A percentile compares a stretch with the other conserved stretches of the same genome.
Conservation (phyloP, 2,888 invertebrate genomes). For the Diogma glabrata region DNA sequence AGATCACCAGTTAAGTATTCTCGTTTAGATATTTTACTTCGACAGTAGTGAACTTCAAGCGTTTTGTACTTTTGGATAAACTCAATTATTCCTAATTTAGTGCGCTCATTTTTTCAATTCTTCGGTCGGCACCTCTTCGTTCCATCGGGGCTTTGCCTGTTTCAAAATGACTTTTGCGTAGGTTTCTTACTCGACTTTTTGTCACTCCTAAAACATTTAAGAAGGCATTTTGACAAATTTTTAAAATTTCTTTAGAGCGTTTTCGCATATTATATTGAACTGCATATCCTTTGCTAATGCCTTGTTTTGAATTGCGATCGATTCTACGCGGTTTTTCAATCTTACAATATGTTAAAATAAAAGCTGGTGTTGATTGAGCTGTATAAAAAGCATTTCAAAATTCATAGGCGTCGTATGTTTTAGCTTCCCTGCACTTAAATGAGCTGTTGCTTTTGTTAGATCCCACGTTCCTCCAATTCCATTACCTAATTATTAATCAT, state of each 20-base stretch:
- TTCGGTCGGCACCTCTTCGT: neutral
- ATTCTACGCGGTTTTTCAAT: neutral
- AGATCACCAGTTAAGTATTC: neutral
- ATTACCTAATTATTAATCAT: too few species aligned
- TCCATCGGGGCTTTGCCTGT: neutral
- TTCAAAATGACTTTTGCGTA: neutral
- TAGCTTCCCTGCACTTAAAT: neutral
- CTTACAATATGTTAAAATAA: neutral
- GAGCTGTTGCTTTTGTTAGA: neutral
- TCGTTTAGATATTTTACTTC: neutral
- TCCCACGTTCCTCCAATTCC: too few species aligned
- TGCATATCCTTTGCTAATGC: neutral
- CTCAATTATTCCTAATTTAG: slow-evolving; percentile 12
- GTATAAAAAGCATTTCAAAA: neutral
- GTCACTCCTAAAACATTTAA: neutral
- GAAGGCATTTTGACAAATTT: neutral
- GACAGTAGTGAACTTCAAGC: neutral
- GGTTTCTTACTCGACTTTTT: neutral
- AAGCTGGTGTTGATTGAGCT: neutral
- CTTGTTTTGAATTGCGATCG: neutral
- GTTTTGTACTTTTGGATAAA: slow-evolving; percentile 17
- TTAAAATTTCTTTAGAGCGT: neutral
- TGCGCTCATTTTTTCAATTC: neutral
- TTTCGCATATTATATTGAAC: neutral
- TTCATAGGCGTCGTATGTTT: neutral